A percentile compares a stretch with the other conserved stretches of the same genome.
Conservation (phyloP, 2,888 invertebrate species). For the Hoplodrina blanda region DNA sequence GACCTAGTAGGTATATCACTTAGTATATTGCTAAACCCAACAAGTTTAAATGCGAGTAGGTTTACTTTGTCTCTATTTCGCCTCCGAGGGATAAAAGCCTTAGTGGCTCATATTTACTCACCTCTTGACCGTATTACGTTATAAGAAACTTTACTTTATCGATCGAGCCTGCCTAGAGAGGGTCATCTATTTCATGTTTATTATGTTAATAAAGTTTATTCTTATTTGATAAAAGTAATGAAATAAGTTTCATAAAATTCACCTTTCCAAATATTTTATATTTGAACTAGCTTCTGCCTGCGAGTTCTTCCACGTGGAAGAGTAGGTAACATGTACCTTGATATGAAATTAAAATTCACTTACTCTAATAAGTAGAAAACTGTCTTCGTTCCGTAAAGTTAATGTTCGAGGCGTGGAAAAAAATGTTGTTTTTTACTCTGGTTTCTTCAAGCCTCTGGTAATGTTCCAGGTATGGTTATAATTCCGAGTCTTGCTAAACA, state of each 20-base stretch:
- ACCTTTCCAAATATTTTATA: not conserved
- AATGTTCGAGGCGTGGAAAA: no score
- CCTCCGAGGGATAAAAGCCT: slow-evolving; percentile 35
- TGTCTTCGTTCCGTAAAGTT: no score
- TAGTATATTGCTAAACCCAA: not conserved
- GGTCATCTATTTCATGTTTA: slow-evolving; percentile 10
- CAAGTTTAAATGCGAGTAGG: slow-evolving; percentile 1
- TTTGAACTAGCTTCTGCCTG: not conserved
- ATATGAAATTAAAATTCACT: no score
- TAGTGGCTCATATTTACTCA: slow-evolving; percentile 26
- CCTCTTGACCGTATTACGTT: slow-evolving; percentile 38
- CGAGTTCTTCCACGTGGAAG: not conserved
- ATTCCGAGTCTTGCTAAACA: not conserved
- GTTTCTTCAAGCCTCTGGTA: no score
- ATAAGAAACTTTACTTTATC: slow-evolving; percentile 31
- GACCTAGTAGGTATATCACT: not conserved
- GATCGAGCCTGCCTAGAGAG: slow-evolving; percentile 7
- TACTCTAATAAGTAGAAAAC: no score
- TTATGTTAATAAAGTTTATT: slow-evolving; percentile 4
- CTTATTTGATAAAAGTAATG: slow-evolving; percentile 3
- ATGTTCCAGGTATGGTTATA: no score
- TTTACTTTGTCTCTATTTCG: slow-evolving; percentile 30
- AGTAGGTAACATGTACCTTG: no score
- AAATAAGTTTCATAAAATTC: not conserved
- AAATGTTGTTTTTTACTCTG: no score